Conservation (phyloP, 2,113 vertebrate species). For the Passer domesticus region DNA sequence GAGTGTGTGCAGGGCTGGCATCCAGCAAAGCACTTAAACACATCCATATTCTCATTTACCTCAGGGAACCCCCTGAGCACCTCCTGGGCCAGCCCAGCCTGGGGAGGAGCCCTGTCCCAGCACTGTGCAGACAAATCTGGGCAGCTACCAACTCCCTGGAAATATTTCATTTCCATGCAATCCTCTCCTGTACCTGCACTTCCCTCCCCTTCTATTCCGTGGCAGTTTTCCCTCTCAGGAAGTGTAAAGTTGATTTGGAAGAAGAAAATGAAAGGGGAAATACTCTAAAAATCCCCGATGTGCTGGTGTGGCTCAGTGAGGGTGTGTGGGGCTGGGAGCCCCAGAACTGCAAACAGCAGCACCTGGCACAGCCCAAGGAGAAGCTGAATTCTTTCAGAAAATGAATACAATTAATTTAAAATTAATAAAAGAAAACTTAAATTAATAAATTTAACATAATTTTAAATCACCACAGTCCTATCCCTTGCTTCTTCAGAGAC, state of each 20-base stretch:
- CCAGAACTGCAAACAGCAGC: neutral
- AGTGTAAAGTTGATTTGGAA: neutral
- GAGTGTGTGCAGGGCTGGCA: neutral
- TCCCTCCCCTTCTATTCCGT: rapidly evolving
- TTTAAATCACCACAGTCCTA: rapidly evolving
- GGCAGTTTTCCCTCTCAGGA: neutral
- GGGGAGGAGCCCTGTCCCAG: neutral
- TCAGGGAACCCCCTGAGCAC: neutral
- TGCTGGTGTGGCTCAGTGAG: neutral
- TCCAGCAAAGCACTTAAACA: slow-evolving; percentile 24
- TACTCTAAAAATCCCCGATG: rapidly evolving
- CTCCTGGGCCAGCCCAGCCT: neutral
- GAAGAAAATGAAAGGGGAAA: neutral
- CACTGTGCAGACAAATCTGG: neutral
- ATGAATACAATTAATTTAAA: neutral
- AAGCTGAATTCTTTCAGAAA: neutral
- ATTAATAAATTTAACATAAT: neutral
- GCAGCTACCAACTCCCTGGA: neutral
- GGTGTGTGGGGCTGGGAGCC: neutral
- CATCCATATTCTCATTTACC: neutral
- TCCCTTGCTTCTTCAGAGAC: neutral
- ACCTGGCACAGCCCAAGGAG: neutral
- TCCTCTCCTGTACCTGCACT: neutral
- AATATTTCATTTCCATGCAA: neutral
- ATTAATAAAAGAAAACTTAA: neutral